Percentiles rank a stretch among this genome's conserved stretches.
phyloP scores from a whole-genome alignment of 2,888 invertebrate genomes.

The Drosophila koepferae region DNA sequence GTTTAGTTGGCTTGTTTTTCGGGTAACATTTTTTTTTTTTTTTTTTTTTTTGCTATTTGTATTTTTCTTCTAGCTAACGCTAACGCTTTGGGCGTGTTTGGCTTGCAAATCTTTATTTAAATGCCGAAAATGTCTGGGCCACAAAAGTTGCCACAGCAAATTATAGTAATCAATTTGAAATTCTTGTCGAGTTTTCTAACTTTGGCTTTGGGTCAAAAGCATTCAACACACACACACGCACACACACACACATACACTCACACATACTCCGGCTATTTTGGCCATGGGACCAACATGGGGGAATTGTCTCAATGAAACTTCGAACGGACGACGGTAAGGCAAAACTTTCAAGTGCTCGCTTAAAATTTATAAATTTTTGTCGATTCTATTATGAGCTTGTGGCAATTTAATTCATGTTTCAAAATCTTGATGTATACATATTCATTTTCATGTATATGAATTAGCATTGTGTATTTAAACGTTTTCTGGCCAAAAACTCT shows the following conservation, averaged over 20 bases:
- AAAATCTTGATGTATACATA: conserved; percentile 2
- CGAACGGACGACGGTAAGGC: conserved; percentile 37
- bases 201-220: conserved; percentile 54
- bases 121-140: conserved; percentile 47
- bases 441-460: conserved; percentile 14
- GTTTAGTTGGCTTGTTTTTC: conserved; percentile 7
- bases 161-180: conserved; percentile 54
- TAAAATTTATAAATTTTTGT: conserved; percentile 47
- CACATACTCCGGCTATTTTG: conserved; percentile 4
- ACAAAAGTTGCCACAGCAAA: conserved; percentile 50
- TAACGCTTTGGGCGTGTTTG: conserved; percentile 30
- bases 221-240: conserved; percentile 33
- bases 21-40: conserved; percentile 8
- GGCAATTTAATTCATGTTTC: conserved; percentile 47
- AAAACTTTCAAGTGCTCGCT: conserved; percentile 60
- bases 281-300: conserved; percentile 37
- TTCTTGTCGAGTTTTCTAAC: conserved; percentile 44
- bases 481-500: background rate
- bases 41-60: background rate
- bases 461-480: background rate
- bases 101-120: conserved; percentile 48
- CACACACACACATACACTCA: conserved; percentile 8
- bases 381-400: conserved; percentile 34
- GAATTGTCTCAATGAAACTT: conserved; percentile 51
- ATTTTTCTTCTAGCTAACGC: conserved; percentile 16